phyloP scores from a whole-genome alignment of 2,888 invertebrate genomes.

The Drosophila kuntzei region DNA sequence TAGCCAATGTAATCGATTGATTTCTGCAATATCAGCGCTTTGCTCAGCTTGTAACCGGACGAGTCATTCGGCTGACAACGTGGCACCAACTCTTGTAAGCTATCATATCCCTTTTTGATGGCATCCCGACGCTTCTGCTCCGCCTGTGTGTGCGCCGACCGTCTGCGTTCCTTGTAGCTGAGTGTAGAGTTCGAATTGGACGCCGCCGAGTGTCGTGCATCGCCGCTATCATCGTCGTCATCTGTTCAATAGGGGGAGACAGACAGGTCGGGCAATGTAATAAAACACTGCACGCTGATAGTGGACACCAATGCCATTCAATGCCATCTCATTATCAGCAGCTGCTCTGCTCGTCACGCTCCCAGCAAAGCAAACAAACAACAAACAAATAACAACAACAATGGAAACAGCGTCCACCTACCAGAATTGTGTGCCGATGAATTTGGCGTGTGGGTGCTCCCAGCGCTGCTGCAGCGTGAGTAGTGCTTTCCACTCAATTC shows the following conservation, averaged over 20 bases:
- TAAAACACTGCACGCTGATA: conserved; percentile 55
- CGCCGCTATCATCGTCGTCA: conserved; percentile 89
- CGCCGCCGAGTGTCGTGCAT: conserved; percentile 83
- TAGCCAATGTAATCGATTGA: conserved; percentile 97
- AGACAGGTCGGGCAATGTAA: conserved; percentile 42
- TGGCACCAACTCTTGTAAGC: conserved; percentile 95
- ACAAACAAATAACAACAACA: conserved; percentile 22
- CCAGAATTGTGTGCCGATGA: conserved; percentile 93
- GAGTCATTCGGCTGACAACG: conserved; percentile 97
- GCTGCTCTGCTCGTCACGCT: conserved; percentile 50
- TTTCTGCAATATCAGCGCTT: conserved; percentile 96
- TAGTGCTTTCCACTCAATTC: conserved; percentile 86
- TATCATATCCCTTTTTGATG: conserved; percentile 98
- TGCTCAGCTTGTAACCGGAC: conserved; percentile 97
- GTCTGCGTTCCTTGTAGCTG: conserved; percentile 96
- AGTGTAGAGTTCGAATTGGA: conserved; percentile 86
- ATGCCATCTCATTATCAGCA: conserved; percentile 59
- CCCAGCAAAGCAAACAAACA: conserved; percentile 33
- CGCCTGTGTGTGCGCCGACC: conserved; percentile 98
- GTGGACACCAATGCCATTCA: conserved; percentile 29
- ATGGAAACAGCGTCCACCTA: conserved; percentile 65
- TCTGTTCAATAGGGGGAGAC: conserved; percentile 75
- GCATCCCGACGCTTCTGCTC: conserved; percentile 98
- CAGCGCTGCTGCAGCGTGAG: conserved; percentile 91
- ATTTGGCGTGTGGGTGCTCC: conserved; percentile 91